Conservation (phyloP, 2,888 invertebrate species). For the Drosophila meridiana region DNA sequence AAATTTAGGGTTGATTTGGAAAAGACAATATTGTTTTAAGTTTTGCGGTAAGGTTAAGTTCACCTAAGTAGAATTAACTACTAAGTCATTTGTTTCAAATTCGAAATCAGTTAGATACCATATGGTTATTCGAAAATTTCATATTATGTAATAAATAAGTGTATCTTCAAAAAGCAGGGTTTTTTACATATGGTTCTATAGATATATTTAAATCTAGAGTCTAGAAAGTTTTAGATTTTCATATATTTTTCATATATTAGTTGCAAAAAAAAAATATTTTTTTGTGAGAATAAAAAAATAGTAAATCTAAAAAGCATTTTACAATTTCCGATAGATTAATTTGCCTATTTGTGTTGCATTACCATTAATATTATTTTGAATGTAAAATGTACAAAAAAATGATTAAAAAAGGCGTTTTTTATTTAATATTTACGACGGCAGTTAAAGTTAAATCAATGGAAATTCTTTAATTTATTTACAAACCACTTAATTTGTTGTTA, state of each 20-base stretch:
- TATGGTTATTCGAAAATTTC: neutral
- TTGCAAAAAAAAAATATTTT: no score
- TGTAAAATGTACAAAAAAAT: neutral
- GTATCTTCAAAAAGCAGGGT: neutral
- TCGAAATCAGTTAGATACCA: neutral
- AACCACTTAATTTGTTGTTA: constrained; percentile 83
- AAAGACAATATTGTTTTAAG: constrained; percentile 82
- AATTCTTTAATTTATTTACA: constrained; percentile 79
- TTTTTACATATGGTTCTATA: neutral
- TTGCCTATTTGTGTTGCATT: constrained; percentile 27
- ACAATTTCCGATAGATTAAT: constrained; percentile 55
- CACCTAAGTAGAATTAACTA: constrained; percentile 39
- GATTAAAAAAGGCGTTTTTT: constrained; percentile 16
- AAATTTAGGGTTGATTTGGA: constrained; percentile 40
- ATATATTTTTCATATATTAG: neutral
- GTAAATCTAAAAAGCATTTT: constrained; percentile 5
- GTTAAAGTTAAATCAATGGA: constrained; percentile 35
- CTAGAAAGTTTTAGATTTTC: neutral
- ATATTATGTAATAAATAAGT: neutral
- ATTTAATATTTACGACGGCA: constrained; percentile 41
- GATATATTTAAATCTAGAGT: neutral
- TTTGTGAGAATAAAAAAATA: no score
- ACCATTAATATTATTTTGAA: constrained; percentile 18
- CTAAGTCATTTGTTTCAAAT: constrained; percentile 6
- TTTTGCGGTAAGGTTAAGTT: constrained; percentile 63